A percentile compares a stretch with the other conserved stretches of the same genome.
Evolutionary conservation across 2,888 invertebrate species (phyloP).

Genomic region (Caenorhabditis sp.): DNA sequence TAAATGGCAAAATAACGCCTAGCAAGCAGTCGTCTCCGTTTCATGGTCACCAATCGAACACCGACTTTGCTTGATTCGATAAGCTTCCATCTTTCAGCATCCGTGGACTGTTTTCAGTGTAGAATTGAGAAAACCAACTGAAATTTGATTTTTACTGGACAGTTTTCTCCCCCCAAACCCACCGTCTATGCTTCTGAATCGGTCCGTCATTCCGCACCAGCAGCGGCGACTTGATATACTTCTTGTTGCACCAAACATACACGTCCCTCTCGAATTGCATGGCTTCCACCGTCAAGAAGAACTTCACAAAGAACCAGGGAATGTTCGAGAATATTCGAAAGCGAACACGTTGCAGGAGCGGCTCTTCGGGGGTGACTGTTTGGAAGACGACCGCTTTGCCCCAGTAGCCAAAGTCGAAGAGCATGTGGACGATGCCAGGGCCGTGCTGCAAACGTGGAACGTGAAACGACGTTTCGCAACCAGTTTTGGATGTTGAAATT

Average conservation of each 20-base stretch:
- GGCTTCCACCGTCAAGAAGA: constrained; percentile 88
- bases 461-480: no score
- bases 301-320: constrained; percentile 87
- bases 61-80: constrained; percentile 69
- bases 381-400: constrained; percentile 87
- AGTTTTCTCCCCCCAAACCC: neutral
- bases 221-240: constrained; percentile 88
- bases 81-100: constrained; percentile 71
- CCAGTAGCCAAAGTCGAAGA: constrained; percentile 86
- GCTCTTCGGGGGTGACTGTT: constrained; percentile 90
- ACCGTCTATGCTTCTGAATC: constrained; percentile 85
- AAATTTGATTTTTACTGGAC: constrained; percentile 10
- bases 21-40: neutral
- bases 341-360: constrained; percentile 89
- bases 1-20: no score
- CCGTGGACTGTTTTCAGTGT: constrained; percentile 87
- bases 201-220: constrained; percentile 89
- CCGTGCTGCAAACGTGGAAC: constrained; percentile 88
- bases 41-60: constrained; percentile 71
- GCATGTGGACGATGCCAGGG: constrained; percentile 89
- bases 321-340: constrained; percentile 89
- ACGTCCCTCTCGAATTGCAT: constrained; percentile 90
- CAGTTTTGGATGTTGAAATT: no score
- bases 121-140: constrained; percentile 92
- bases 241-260: constrained; percentile 92